Evolutionary conservation across 2,113 vertebrate genomes (phyloP), one percentile per base, ranked within the genome.

Genomic region (Epinephelus fuscoguttatus): DNA sequence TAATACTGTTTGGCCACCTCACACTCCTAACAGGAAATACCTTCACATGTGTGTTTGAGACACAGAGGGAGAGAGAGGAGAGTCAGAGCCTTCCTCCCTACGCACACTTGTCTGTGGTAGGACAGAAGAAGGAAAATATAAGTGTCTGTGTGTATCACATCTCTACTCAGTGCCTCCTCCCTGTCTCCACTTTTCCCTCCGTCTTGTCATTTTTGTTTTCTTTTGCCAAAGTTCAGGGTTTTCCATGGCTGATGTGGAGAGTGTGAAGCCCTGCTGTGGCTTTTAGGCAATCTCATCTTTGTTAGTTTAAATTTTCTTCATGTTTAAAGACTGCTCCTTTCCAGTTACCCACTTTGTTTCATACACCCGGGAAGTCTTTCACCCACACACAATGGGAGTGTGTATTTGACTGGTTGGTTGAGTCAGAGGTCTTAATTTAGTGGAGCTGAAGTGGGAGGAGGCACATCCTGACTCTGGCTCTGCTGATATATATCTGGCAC

Each of bases 21-120:
- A 74, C 73, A 82, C 42, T 89, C 81, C 74, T 68, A 80, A 89
- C 91, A 93, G 90, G 90, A 92, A 93, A 92, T 90, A 84, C 81
- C 89, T 88, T 80, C 75, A 79, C 62, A 75, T 87, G 80, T 85
- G 56, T 72, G 77, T 84, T 61, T 0, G 2, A 62, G 71, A 81
- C 77, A 59, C 57, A 69, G 30, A 62, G n/a, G 8, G 49, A 18
- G 74, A 75, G 56, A 33, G 64, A 40, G 18, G 40, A 10, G 42
- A 10, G 42, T 11, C 2, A 45, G 42, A 53, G 63, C 62, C 63
- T 71, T 84, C 40, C 62, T 79, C 12, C 61, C 74, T 52, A 3
- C 19, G 21, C 55, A 53, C 69, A 76, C 72, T 62, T 85, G 59
- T 70, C 52, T 88, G 72, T 85, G 81, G 78, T 45, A 33, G 47